Conservation (phyloP, 2,888 invertebrate species). For the Aspidiotus destructor region DNA sequence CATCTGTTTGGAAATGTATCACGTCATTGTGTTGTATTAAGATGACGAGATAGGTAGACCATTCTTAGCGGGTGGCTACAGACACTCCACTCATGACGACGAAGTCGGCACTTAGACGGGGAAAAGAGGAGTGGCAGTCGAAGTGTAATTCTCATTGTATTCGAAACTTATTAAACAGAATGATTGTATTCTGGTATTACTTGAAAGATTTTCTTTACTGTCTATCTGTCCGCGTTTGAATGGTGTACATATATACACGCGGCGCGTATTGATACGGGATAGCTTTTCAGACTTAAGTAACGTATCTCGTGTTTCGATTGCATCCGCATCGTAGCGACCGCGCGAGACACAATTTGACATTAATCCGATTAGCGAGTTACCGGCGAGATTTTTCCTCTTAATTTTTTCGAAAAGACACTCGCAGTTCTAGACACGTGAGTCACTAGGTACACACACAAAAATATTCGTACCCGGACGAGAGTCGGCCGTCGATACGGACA, state of each 20-base stretch:
- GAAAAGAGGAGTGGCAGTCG: conserved; percentile 1
- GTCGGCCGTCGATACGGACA: background rate
- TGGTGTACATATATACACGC: background rate
- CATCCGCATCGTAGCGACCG: background rate
- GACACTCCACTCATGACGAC: conserved; percentile 3
- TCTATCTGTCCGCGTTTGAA: background rate
- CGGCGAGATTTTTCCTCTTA: conserved; percentile 11
- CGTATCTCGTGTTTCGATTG: conserved; percentile 21
- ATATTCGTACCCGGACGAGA: too few species aligned
- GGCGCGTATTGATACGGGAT: background rate
- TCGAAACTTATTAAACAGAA: conserved; percentile 17
- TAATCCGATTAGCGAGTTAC: conserved; percentile 30
- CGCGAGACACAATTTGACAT: conserved; percentile 8
- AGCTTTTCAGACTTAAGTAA: conserved; percentile 17
- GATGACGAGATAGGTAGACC: conserved; percentile 26
- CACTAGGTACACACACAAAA: too few species aligned
- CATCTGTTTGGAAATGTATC: conserved; percentile 31
- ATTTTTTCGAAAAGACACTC: conserved; percentile 15
- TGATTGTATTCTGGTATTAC: conserved; percentile 17
- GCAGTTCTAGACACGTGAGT: background rate
- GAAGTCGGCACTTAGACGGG: conserved; percentile 2
- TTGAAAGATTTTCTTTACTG: background rate
- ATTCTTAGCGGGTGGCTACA: conserved; percentile 27
- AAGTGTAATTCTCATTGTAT: conserved; percentile 14
- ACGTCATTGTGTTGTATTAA: conserved; percentile 32